phyloP scores from a whole-genome alignment of 1,140 invertebrate species.

The Lysiphlebus fabarum region DNA sequence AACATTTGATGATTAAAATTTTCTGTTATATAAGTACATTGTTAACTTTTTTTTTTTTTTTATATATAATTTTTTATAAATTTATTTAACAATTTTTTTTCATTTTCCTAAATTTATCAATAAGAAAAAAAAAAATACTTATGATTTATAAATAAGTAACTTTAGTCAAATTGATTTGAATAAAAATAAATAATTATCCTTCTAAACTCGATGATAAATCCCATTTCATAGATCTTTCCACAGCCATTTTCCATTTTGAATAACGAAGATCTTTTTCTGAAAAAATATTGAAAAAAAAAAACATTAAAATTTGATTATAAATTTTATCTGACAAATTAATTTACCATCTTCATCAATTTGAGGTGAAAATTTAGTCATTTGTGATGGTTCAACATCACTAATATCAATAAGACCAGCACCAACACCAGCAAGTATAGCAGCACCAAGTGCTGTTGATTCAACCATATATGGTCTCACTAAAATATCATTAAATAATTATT shows the following conservation, averaged over 20 bases:
- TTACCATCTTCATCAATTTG: slow-evolving; percentile 65
- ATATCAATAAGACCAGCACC: slow-evolving; percentile 63
- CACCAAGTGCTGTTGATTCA: slow-evolving; percentile 80
- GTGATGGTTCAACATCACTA: slow-evolving; percentile 53
- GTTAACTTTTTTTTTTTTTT: neutral
- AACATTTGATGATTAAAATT: too few relatives aligned
- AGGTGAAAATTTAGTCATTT: slow-evolving; percentile 65
- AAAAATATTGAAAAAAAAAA: slow-evolving; percentile 9
- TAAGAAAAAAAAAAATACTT: too few relatives aligned
- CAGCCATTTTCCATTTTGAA: slow-evolving; percentile 80
- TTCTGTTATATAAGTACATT: neutral
- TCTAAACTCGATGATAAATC: slow-evolving; percentile 46
- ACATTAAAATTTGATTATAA: slow-evolving; percentile 32
- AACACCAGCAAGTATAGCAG: slow-evolving; percentile 76
- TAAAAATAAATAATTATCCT: neutral
- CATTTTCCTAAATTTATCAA: neutral
- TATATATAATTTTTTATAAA: neutral
- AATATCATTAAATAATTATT: slow-evolving; percentile 3
- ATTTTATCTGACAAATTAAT: slow-evolving; percentile 42
- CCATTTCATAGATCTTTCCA: slow-evolving; percentile 78
- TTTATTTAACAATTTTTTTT: neutral
- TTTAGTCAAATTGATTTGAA: neutral
- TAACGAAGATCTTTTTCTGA: slow-evolving; percentile 69
- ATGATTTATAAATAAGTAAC: too few relatives aligned
- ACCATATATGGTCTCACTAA: slow-evolving; percentile 71